Conservation (phyloP, 2,113 vertebrate genomes). For the Trogon melanurus region DNA sequence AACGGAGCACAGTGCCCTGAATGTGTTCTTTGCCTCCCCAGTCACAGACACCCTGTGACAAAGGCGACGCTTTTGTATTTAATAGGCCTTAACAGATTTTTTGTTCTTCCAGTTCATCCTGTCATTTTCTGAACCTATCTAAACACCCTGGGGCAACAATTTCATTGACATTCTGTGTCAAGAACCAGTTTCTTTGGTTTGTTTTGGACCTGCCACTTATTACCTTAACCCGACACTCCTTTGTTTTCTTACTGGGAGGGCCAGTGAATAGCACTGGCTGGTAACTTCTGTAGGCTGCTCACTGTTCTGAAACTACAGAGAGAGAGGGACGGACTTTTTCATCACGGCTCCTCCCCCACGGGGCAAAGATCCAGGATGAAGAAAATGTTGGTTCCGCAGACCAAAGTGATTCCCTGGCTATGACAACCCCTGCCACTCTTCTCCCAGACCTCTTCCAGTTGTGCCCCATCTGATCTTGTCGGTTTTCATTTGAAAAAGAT, state of each 20-base stretch:
- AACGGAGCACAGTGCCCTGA: not conserved
- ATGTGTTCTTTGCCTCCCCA: not conserved
- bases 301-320: not conserved
- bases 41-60: not conserved
- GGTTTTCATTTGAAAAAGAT: not conserved
- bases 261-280: conserved; percentile 5
- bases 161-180: not conserved
- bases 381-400: not conserved
- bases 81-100: not conserved
- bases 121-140: not conserved
- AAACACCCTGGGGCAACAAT: conserved; percentile 6
- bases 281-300: not conserved
- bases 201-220: conserved; percentile 30
- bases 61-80: not conserved
- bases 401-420: not conserved
- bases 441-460: not conserved
- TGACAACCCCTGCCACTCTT: not conserved
- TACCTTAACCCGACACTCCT: conserved; percentile 53
- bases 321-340: not conserved
- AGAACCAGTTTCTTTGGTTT: conserved; percentile 46
- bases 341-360: not conserved
- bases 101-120: not conserved
- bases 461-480: not conserved
- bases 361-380: not conserved
- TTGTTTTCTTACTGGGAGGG: conserved; percentile 64